A percentile compares a stretch with the other conserved stretches of the same genome.
These are phyloP conservation scores for Dolichomitus sp. DNA, from an alignment of 2,888 invertebrate species.

Conservation along the genomic window DNA sequence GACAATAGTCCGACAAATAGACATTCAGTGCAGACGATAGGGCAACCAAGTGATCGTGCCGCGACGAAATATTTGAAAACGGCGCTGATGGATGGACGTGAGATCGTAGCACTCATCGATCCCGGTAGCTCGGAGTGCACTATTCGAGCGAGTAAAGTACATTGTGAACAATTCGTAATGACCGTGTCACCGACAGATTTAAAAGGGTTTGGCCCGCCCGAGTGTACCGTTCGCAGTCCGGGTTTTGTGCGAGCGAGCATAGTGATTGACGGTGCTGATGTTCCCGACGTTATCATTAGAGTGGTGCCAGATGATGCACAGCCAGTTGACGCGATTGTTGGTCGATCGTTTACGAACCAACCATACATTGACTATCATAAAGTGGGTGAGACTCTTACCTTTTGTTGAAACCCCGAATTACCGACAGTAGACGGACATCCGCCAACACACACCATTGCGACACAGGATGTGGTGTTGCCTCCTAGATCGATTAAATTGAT, in stretches of 20 bases:
- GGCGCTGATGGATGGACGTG: background rate
- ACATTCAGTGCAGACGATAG: background rate
- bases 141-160: too few relatives aligned
- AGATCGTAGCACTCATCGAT: slow-evolving; percentile 11
- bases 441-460: too few relatives aligned
- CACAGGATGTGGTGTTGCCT: too few relatives aligned
- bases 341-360: slow-evolving; percentile 32
- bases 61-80: slow-evolving; percentile 3
- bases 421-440: too few relatives aligned
- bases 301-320: slow-evolving; percentile 29
- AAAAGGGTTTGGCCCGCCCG: slow-evolving; percentile 30
- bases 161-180: slow-evolving; percentile 13
- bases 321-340: slow-evolving; percentile 8
- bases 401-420: too few relatives aligned
- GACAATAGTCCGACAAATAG: background rate
- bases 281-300: background rate
- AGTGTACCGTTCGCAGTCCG: background rate
- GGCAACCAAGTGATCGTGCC: background rate
- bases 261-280: background rate
- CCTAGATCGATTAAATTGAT: too few relatives aligned
- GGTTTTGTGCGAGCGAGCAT: background rate
- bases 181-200: background rate
- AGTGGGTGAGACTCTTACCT: too few relatives aligned
- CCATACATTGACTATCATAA: background rate
- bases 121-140: slow-evolving; percentile 43